Evolutionary conservation across 2,888 invertebrate genomes (phyloP), one percentile per base, ranked within the genome.

Genomic region (Apamea sordens): DNA sequence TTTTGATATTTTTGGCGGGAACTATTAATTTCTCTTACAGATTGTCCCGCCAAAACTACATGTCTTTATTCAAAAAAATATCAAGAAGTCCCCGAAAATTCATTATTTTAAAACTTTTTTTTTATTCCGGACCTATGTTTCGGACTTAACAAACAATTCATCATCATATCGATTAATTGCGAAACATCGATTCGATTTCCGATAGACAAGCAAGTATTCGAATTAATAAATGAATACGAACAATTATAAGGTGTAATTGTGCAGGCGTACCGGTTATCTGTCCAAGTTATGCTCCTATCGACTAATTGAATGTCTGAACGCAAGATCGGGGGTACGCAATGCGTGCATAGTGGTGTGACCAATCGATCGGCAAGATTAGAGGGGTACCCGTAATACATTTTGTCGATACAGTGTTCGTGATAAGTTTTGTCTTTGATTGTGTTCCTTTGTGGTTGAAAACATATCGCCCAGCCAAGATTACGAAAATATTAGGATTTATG

Each of bases 171-270:
- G 63, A 77, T 77, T 75, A 82, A 82, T 86, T 75, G 63, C 61
- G 47, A 74, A 85, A 74, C 59, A 82, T 68, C 65, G 83, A 88
- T 86, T 88, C 83, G 63, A 82, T 86, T 77, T 76, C 83, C 88
- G 88, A 86, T 86, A 88, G 73, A 85, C 88, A 59, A 44, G 68
- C 65, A 88, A 88, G 83, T 84, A 88, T 88, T 88, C 87, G 86
- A 89, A 88, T 91, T 86, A 89, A 76, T 84, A 81, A 85, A 84
- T 82, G 85, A 90, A 89, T 88, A 84, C 78, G 83, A 86, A 89
- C 87, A 88, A 91, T 91, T 91, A 90, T 86, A 87, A 77, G 88
- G 80, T 84, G 81, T 88, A 89, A 89, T 89, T 88, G 87, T 86
- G 82, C 76, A 73, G 79, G 75, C 56, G 64, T 64, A 70, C 77